Evolutionary conservation across 2,113 vertebrate species (phyloP).

Genomic region (Uropsilus gracilis): DNA sequence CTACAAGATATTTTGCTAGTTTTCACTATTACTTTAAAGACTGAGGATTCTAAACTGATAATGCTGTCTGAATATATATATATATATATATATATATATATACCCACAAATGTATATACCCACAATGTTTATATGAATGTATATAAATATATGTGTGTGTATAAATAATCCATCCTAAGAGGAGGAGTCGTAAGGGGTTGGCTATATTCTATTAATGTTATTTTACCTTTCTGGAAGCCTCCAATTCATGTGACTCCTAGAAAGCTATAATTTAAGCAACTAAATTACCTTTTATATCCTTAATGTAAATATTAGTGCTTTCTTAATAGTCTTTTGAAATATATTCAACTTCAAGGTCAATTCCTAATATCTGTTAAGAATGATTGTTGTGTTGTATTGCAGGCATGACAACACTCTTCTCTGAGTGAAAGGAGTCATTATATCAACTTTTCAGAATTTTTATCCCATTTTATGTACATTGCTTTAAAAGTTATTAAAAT

Average conservation of each 20-base stretch:
- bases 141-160: not conserved
- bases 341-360: constrained; percentile 8
- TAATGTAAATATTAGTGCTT: constrained; percentile 23
- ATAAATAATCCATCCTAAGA: not conserved
- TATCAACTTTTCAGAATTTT: constrained; percentile 15
- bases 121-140: not conserved
- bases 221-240: not conserved
- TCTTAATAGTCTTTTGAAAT: not conserved
- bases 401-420: not conserved
- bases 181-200: not conserved
- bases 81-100: not conserved
- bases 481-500: not conserved
- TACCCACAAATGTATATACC: not conserved
- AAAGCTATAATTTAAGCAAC: not conserved
- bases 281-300: not conserved
- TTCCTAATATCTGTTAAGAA: not conserved
- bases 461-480: not conserved
- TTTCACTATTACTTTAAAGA: not conserved
- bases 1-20: not conserved
- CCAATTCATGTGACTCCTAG: not conserved
- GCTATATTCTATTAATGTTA: not conserved
- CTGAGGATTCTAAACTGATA: not conserved
- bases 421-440: not conserved
- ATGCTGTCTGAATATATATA: not conserved
- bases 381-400: not conserved